These are phyloP conservation scores for Lamproptera curius DNA, from an alignment of 2,888 invertebrate species.

Conservation along the genomic window DNA sequence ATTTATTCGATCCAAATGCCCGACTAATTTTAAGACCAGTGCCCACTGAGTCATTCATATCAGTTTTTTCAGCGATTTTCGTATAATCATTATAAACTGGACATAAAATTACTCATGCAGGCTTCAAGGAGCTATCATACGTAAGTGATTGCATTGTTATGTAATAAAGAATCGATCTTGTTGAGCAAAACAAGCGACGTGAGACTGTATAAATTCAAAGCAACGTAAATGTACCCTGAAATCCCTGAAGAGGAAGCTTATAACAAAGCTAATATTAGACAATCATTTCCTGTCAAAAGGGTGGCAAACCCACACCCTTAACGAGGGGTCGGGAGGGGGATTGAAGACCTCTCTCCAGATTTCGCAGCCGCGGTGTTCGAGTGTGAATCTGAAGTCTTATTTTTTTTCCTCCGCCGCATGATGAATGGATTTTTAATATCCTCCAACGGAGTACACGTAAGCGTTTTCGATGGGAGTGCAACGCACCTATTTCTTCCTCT, in stretches of 20 bases:
- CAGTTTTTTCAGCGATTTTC: background rate
- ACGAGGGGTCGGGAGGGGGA: conserved; percentile 43
- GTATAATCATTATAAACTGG: no score
- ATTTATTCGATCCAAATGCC: conserved; percentile 14
- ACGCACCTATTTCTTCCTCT: no score
- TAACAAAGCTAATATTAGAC: conserved; percentile 78
- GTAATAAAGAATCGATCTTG: no score
- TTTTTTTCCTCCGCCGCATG: conserved; percentile 58
- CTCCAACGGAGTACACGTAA: conserved; percentile 55
- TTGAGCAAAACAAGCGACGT: background rate
- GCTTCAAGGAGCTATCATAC: no score
- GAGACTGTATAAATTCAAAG: conserved; percentile 13
- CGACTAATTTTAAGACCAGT: conserved; percentile 11
- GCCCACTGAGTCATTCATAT: background rate
- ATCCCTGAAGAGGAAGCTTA: conserved; percentile 71
- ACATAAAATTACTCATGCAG: no score
- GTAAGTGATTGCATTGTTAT: no score
- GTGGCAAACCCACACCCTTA: conserved; percentile 51
- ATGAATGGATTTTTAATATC: conserved; percentile 74
- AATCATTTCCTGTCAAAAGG: conserved; percentile 78
- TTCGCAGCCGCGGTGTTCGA: conserved; percentile 64
- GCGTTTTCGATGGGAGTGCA: conserved; percentile 61
- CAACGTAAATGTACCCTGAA: conserved; percentile 31
- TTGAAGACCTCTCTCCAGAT: conserved; percentile 71
- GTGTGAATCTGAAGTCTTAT: conserved; percentile 72